These are phyloP conservation scores for Danio rerio DNA, from an alignment of 2,113 vertebrate genomes.

Conservation along the genomic window GRCz12tu NC_133194.1:43016501-43017000, in stretches of 20 bases:
- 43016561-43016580: slow-evolving; percentile 22
- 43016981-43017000: not conserved
- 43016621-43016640: not conserved
- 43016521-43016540: not conserved
- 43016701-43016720: not conserved
- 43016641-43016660: not conserved
- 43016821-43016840: not conserved
- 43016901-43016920: slow-evolving; percentile 10
- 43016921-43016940: not conserved
- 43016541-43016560: not conserved
- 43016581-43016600: not conserved
- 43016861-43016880: slow-evolving; percentile 9
- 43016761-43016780: not conserved
- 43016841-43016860: not conserved
- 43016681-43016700: not conserved
- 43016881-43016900: not conserved
- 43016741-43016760: not conserved
- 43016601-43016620: not conserved
- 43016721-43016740: not conserved
- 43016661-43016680: not conserved
- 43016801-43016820: not conserved
- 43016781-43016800: not conserved
- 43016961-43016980: not conserved
- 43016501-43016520: not conserved
- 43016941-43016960: slow-evolving; percentile 4